phyloP scores from a whole-genome alignment of 2,888 invertebrate species.

The Polydrusus tereticollis region DNA sequence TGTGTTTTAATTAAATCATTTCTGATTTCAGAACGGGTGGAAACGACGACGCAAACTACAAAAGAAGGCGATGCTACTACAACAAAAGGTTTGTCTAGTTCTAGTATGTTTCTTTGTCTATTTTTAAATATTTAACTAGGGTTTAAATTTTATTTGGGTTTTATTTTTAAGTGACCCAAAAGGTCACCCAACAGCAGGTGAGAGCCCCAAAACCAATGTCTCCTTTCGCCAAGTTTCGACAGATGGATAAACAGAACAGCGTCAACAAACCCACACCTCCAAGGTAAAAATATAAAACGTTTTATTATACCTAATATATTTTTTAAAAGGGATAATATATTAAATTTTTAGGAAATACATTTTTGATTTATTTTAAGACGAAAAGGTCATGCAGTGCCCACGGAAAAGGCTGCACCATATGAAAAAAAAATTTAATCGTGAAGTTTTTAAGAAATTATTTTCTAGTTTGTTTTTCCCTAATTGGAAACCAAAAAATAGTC shows the following conservation, averaged over 20 bases:
- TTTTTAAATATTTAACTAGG: background rate
- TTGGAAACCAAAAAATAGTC: too few relatives aligned
- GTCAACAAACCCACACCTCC: slow-evolving; percentile 77
- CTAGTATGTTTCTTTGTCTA: background rate
- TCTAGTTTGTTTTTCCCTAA: too few relatives aligned
- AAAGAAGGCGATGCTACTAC: slow-evolving; percentile 61
- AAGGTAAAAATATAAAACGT: slow-evolving; percentile 79
- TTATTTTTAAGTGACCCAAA: slow-evolving; percentile 59
- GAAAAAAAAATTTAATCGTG: too few relatives aligned
- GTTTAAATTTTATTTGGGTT: background rate
- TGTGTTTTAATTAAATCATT: background rate
- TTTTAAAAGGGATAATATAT: background rate
- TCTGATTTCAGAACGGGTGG: slow-evolving; percentile 43
- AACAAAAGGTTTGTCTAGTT: slow-evolving; percentile 53
- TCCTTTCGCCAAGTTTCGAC: slow-evolving; percentile 92
- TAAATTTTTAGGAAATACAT: too few relatives aligned
- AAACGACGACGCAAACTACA: slow-evolving; percentile 53
- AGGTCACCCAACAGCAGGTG: slow-evolving; percentile 60
- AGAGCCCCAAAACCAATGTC: slow-evolving; percentile 76
- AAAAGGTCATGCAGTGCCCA: too few relatives aligned
- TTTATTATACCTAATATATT: background rate
- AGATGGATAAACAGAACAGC: slow-evolving; percentile 90
- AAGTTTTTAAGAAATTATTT: too few relatives aligned
- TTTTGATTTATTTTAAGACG: too few relatives aligned
- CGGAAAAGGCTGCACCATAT: background rate